These are phyloP conservation scores for Dione vanillae DNA, from an alignment of 2,888 invertebrate species.

Conservation along the genomic window DNA sequence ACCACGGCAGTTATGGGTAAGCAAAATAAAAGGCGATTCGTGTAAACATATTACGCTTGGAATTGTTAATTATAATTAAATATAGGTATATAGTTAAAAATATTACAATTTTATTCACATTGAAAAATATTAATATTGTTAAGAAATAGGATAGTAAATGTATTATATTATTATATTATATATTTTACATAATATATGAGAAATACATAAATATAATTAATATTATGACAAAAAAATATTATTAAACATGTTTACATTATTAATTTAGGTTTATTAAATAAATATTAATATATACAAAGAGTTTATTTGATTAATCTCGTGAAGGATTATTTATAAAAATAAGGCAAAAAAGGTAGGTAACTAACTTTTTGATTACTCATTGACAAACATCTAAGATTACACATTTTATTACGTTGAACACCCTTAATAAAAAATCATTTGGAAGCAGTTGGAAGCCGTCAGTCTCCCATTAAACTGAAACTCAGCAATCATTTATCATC, in stretches of 20 bases:
- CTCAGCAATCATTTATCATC: constrained; percentile 82
- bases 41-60: background rate
- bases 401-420: constrained; percentile 63
- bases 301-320: too few relatives aligned
- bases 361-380: constrained; percentile 15
- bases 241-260: background rate
- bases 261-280: background rate
- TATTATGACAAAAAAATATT: too few relatives aligned
- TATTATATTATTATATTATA: too few relatives aligned
- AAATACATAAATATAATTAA: too few relatives aligned
- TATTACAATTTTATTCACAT: too few relatives aligned
- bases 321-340: too few relatives aligned
- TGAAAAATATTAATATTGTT: too few relatives aligned
- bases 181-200: too few relatives aligned
- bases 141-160: too few relatives aligned
- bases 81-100: too few relatives aligned
- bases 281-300: too few relatives aligned
- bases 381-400: constrained; percentile 52
- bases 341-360: background rate
- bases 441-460: constrained; percentile 64
- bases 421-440: constrained; percentile 37
- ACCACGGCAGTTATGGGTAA: constrained; percentile 29
- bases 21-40: constrained; percentile 9
- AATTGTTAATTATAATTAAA: background rate
- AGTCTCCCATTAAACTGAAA: constrained; percentile 77